Evolutionary conservation across 2,888 invertebrate genomes (phyloP).

Genomic region (Andrena dorsata): DNA sequence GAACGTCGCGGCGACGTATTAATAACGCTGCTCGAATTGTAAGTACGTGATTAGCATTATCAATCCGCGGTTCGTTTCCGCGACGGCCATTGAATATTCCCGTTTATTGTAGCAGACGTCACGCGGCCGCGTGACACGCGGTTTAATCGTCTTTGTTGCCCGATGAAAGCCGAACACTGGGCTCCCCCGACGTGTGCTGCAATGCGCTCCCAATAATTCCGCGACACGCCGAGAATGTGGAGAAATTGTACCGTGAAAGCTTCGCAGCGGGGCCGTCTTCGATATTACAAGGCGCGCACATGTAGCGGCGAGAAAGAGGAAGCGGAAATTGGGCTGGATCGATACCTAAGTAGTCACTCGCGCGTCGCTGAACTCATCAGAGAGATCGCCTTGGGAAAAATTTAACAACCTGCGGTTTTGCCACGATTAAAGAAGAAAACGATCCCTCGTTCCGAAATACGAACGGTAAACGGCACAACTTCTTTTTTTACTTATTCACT

Average conservation of each 20-base stretch:
- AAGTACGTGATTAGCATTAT: slow-evolving; percentile 61
- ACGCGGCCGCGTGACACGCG: slow-evolving; percentile 53
- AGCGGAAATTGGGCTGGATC: slow-evolving; percentile 60
- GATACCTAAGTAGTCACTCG: slow-evolving; percentile 23
- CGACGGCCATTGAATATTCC: slow-evolving; percentile 44
- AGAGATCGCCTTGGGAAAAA: not conserved
- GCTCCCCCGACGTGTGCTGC: slow-evolving; percentile 54
- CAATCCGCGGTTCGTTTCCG: slow-evolving; percentile 26
- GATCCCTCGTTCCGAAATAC: too few species aligned
- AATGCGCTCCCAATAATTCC: slow-evolving; percentile 70
- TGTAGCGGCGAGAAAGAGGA: slow-evolving; percentile 36
- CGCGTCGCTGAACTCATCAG: slow-evolving; percentile 31
- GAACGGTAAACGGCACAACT: not conserved
- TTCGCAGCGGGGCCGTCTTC: slow-evolving; percentile 50
- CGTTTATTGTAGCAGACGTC: slow-evolving; percentile 60
- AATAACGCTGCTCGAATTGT: slow-evolving; percentile 50
- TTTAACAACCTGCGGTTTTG: not conserved
- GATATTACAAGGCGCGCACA: slow-evolving; percentile 47
- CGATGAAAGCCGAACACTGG: slow-evolving; percentile 58
- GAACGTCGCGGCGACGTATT: slow-evolving; percentile 45
- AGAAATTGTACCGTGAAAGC: slow-evolving; percentile 43
- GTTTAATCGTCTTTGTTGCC: slow-evolving; percentile 69
- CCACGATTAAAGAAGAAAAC: too few species aligned
- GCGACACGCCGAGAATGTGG: slow-evolving; percentile 43
- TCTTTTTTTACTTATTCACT: not conserved